Percentiles rank a stretch among this genome's conserved stretches.
These are phyloP conservation scores for Phoebastria nigripes DNA, from an alignment of 2,797 vertebrate genomes.

Conservation along the genomic window DNA sequence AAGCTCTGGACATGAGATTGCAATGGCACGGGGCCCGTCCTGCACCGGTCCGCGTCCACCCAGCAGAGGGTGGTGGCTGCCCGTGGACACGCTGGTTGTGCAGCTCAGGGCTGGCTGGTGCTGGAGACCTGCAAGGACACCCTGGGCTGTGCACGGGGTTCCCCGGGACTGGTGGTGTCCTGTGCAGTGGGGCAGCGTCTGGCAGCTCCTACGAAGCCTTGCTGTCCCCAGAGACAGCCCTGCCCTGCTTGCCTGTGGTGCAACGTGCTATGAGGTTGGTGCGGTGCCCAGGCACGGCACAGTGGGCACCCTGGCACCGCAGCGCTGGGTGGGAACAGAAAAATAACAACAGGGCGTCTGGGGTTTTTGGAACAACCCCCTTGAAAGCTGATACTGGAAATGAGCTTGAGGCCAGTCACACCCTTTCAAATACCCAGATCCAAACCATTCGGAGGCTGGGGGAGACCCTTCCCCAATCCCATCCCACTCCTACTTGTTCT, in stretches of 20 bases:
- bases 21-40: fast-evolving
- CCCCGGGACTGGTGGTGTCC: not conserved
- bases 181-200: not conserved
- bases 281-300: not conserved
- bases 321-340: not conserved
- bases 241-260: not conserved
- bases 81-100: not conserved
- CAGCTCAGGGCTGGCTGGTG: not conserved
- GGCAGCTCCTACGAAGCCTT: not conserved
- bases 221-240: not conserved
- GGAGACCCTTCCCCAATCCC: not conserved
- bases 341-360: not conserved
- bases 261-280: not conserved
- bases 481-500: not conserved
- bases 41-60: not conserved
- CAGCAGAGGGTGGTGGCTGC: slow-evolving; percentile 37
- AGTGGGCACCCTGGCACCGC: not conserved
- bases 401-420: not conserved
- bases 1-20: not conserved
- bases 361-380: not conserved
- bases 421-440: not conserved
- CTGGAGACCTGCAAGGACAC: not conserved
- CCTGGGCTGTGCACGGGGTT: not conserved
- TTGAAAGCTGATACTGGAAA: not conserved
- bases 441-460: not conserved